These are phyloP conservation scores for Brachionus plicatilis DNA, from an alignment of 1,140 invertebrate genomes.

Conservation along the genomic window DNA sequence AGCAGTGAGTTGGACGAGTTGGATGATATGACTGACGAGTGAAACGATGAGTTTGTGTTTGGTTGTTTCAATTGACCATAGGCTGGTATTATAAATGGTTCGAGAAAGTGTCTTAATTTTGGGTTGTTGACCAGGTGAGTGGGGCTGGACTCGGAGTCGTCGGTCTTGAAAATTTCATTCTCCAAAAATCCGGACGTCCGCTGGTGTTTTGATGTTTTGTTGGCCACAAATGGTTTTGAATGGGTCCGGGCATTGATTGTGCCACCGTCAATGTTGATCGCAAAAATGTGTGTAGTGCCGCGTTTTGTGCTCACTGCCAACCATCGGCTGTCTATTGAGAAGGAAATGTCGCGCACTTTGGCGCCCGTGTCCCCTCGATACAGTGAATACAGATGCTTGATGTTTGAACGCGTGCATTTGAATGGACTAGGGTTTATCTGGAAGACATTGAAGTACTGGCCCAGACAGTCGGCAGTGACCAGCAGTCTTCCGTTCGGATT, in stretches of 20 bases:
- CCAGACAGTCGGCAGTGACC: conserved; percentile 83
- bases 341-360: conserved; percentile 63
- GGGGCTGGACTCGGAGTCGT: neutral
- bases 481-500: conserved; percentile 83
- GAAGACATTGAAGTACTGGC: conserved; percentile 93
- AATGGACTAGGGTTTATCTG: conserved; percentile 84
- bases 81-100: conserved; percentile 22
- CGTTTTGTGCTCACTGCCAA: conserved; percentile 84
- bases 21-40: conserved; percentile 9
- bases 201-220: conserved; percentile 83
- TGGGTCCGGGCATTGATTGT: conserved; percentile 82
- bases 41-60: conserved; percentile 26
- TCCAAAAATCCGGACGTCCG: conserved; percentile 77
- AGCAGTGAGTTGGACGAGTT: neutral
- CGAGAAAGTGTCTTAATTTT: neutral
- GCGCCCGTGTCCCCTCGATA: conserved; percentile 69
- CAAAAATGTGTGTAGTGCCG: conserved; percentile 94
- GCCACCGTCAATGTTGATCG: conserved; percentile 90
- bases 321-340: conserved; percentile 86
- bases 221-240: conserved; percentile 83
- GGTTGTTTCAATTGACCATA: conserved; percentile 39
- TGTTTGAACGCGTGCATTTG: conserved; percentile 75
- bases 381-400: conserved; percentile 91
- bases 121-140: conserved; percentile 12
- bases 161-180: neutral